A percentile compares a stretch with the other conserved stretches of the same genome.
Conservation (phyloP, 2,888 invertebrate genomes). For the Polyploca ridens region DNA sequence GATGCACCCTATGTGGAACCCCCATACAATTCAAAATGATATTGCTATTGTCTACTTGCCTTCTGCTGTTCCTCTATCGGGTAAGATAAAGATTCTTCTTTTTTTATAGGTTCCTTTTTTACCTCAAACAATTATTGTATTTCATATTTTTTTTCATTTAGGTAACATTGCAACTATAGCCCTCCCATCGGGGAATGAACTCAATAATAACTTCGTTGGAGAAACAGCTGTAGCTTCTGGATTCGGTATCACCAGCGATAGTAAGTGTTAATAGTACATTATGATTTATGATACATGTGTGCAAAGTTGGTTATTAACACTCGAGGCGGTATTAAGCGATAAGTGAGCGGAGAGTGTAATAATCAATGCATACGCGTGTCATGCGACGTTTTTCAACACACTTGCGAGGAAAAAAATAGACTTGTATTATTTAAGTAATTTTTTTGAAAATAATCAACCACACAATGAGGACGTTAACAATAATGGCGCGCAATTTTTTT, state of each 20-base stretch:
- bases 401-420: too few species aligned
- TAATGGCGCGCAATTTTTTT: too few species aligned
- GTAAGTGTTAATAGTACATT: slow-evolving; percentile 31
- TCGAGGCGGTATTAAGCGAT: too few species aligned
- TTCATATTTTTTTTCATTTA: slow-evolving; percentile 22
- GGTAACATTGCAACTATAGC: slow-evolving; percentile 39
- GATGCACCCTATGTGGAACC: slow-evolving; percentile 47
- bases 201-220: slow-evolving; percentile 45
- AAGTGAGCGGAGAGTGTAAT: too few species aligned
- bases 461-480: too few species aligned
- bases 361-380: too few species aligned
- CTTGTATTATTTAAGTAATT: too few species aligned
- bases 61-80: slow-evolving; percentile 22
- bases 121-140: neutral
- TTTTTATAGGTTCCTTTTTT: neutral
- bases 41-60: slow-evolving; percentile 43
- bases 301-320: too few species aligned
- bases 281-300: too few species aligned
- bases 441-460: too few species aligned
- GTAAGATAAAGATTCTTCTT: slow-evolving; percentile 23
- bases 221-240: slow-evolving; percentile 55
- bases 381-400: too few species aligned
- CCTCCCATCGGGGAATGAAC: slow-evolving; percentile 44
- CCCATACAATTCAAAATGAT: slow-evolving; percentile 43
- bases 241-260: slow-evolving; percentile 49